Conservation (phyloP, 2,888 invertebrate species). For the Scaptomyza caliginosa region DNA sequence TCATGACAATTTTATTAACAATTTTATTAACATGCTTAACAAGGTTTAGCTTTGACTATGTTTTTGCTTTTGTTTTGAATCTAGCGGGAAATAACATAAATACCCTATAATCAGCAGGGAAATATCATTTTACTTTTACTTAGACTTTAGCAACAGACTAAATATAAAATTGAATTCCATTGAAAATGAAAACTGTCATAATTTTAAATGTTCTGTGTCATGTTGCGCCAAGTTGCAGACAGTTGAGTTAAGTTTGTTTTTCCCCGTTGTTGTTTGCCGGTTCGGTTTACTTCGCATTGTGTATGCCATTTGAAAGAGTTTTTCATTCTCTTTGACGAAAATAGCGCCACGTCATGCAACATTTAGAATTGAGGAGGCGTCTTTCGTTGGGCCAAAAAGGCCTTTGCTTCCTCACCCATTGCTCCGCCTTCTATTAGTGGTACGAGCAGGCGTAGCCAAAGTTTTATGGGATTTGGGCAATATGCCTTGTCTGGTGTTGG, state of each 20-base stretch:
- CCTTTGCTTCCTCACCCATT: background rate
- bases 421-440: background rate
- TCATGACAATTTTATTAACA: constrained; percentile 82
- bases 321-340: constrained; percentile 52
- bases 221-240: constrained; percentile 59
- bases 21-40: constrained; percentile 79
- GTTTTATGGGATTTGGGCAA: constrained; percentile 64
- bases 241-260: constrained; percentile 36
- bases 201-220: constrained; percentile 74
- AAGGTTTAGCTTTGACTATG: constrained; percentile 31
- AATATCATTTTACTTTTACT: background rate
- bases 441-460: constrained; percentile 48
- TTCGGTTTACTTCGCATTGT: constrained; percentile 25
- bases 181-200: constrained; percentile 77
- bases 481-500: constrained; percentile 32
- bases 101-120: background rate
- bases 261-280: constrained; percentile 12
- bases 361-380: constrained; percentile 73
- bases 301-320: constrained; percentile 65
- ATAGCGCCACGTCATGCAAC: constrained; percentile 76
- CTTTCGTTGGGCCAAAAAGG: constrained; percentile 33
- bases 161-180: constrained; percentile 52
- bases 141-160: constrained; percentile 6
- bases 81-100: too few species aligned
- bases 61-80: constrained; percentile 1